phyloP scores from a whole-genome alignment of 2,888 invertebrate genomes.

The Mimumesa dahlbomi region DNA sequence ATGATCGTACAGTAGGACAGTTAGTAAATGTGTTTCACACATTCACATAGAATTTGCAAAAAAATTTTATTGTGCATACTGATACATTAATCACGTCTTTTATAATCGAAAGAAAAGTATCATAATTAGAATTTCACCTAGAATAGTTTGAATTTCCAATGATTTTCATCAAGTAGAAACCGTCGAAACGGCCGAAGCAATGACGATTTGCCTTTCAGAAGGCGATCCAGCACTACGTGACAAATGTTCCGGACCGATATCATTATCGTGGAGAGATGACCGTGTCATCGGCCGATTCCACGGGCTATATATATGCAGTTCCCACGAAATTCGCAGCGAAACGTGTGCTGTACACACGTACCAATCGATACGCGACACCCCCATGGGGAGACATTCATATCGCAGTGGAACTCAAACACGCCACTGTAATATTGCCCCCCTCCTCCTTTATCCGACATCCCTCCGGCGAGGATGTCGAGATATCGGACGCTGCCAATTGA shows the following conservation, averaged over 20 bases:
- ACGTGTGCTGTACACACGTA: constrained; percentile 54
- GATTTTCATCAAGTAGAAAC: too few species aligned
- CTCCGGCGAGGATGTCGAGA: constrained; percentile 37
- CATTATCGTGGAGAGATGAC: constrained; percentile 55
- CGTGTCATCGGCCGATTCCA: constrained; percentile 48
- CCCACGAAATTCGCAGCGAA: constrained; percentile 45
- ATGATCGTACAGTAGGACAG: not conserved
- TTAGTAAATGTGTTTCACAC: not conserved
- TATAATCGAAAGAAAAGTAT: too few species aligned
- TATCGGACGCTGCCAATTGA: constrained; percentile 42
- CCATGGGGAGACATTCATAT: constrained; percentile 69
- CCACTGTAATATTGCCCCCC: constrained; percentile 51
- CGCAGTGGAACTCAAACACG: constrained; percentile 68
- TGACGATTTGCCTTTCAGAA: too few species aligned
- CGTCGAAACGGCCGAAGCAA: too few species aligned
- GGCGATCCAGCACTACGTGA: too few species aligned
- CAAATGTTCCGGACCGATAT: constrained; percentile 60
- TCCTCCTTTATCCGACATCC: constrained; percentile 23
- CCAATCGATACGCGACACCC: constrained; percentile 74
- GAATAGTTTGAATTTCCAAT: too few species aligned
- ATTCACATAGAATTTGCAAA: not conserved
- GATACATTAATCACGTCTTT: too few species aligned
- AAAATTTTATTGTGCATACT: too few species aligned
- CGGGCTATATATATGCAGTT: constrained; percentile 10
- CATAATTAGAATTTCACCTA: too few species aligned